Conservation (phyloP, 2,113 vertebrate species). For the Tricholaema leucomelas region DNA sequence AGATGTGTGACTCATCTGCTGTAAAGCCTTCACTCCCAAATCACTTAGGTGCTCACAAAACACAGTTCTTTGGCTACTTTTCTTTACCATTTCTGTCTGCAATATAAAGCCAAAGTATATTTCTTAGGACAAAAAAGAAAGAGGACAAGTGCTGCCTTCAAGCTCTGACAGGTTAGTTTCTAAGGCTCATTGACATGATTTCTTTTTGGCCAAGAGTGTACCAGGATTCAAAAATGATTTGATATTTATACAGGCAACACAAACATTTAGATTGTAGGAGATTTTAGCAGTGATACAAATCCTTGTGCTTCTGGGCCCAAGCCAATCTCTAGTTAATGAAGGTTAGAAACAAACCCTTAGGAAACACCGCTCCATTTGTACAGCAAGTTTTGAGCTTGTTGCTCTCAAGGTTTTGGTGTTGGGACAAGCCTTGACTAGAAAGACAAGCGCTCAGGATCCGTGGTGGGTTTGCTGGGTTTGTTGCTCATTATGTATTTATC, state of each 20-base stretch:
- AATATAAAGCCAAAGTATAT: not conserved
- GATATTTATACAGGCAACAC: not conserved
- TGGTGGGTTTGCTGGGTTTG: conserved; percentile 4
- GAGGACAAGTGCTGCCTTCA: not conserved
- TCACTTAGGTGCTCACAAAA: not conserved
- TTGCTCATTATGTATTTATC: not conserved
- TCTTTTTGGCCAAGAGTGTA: not conserved
- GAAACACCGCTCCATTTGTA: not conserved
- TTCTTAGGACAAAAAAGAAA: not conserved
- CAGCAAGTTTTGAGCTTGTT: not conserved
- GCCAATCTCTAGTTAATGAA: conserved; percentile 9
- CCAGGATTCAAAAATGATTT: not conserved
- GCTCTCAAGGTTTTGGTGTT: not conserved
- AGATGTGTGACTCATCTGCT: not conserved
- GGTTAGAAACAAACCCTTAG: not conserved
- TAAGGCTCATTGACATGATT: not conserved
- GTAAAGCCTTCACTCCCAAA: not conserved
- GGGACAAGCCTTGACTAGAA: not conserved
- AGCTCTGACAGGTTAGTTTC: not conserved
- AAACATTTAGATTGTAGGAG: not conserved
- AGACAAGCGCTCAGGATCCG: not conserved
- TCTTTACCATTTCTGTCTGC: not conserved
- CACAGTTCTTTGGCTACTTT: not conserved
- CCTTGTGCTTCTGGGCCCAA: not conserved
- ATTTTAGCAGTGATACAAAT: not conserved